phyloP scores from a whole-genome alignment of 35 echinoderm and acorn worm species.

The Lytechinus variegatus region DNA sequence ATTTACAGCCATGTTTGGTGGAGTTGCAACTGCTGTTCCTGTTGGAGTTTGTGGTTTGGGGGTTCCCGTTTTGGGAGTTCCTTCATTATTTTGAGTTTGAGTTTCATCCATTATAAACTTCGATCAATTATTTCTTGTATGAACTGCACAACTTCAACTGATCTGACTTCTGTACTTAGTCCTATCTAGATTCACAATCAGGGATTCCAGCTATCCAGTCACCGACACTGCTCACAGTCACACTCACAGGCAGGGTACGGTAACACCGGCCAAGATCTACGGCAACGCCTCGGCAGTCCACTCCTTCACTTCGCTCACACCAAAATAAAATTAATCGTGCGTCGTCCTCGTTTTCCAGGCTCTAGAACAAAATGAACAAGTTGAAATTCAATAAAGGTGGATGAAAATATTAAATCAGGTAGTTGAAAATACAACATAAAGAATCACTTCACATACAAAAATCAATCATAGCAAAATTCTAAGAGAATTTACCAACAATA shows the following conservation, averaged over 20 bases:
- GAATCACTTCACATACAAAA: neutral
- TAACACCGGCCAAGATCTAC: no score
- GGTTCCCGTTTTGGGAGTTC: constrained; percentile 59
- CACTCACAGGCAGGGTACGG: no score
- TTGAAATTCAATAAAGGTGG: neutral
- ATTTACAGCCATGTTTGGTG: constrained; percentile 79
- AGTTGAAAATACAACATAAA: neutral
- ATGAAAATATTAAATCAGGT: neutral
- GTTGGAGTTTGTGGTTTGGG: constrained; percentile 78
- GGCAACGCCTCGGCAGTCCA: no score
- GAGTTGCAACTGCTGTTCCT: constrained; percentile 62
- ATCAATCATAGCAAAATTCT: neutral
- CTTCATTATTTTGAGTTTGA: constrained; percentile 76
- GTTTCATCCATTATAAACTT: constrained; percentile 47
- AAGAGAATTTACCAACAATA: neutral
- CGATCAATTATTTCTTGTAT: neutral
- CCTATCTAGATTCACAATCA: no score
- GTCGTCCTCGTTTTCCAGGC: neutral
- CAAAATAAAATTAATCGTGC: neutral
- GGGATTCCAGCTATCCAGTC: no score
- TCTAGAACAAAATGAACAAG: neutral
- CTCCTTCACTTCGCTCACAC: neutral
- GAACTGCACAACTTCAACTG: no score
- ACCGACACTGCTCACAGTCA: no score
- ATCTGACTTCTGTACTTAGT: no score